Base-by-base conservation (phyloP, 35 echinoderm and acorn worm species). In the Heliocidaris erythrogramma region DNA sequence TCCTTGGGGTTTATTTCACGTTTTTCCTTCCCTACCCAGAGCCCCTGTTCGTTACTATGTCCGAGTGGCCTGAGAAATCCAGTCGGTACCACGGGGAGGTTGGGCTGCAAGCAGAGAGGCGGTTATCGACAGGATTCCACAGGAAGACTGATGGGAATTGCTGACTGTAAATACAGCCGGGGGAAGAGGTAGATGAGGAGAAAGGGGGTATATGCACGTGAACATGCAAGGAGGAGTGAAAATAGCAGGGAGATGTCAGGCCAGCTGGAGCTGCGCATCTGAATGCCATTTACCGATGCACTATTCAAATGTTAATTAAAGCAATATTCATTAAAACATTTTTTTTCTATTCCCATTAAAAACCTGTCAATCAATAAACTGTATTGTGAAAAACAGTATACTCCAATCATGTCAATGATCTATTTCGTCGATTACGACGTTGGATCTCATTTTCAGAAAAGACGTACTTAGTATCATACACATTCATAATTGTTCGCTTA, bases 41-140 rank as follows among this genome's bases (percentile, higher is more conserved):
- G n/a, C 86, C 86, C 86, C 86, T 88, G 86, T 88, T 88, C 10
- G 86, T 31, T 88, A 13, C 86, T 31, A 10, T 16, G 86, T 9
- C 86, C 31, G 86, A 10, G 30, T 13, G 31, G 86, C 86, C 86
- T 31, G 61, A 88, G 86, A 31, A 13, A 88, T 88, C 13, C 86
- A 88, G 86, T 88, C 86, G 31, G 86, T 88, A 88, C 86, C 86
- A 88, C 86, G 86, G 31, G 86, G 86, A 88, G 86, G 86, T 88
- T 13, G 86, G 31, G 86, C 31, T 88, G 31, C 86, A 88, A 16
- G 86, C 31, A 24, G 86, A 88, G n/a, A 88, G 86, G 86, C 86
- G 86, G 30, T 88, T 88, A 88, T 88, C 11, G 13, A n/a, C n/a
- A n/a, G n/a, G n/a, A n/a, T n/a, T n/a, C n/a, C n/a, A 88, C 13